Conservation (phyloP, 2,888 invertebrate genomes). For the Aspidiotus destructor region DNA sequence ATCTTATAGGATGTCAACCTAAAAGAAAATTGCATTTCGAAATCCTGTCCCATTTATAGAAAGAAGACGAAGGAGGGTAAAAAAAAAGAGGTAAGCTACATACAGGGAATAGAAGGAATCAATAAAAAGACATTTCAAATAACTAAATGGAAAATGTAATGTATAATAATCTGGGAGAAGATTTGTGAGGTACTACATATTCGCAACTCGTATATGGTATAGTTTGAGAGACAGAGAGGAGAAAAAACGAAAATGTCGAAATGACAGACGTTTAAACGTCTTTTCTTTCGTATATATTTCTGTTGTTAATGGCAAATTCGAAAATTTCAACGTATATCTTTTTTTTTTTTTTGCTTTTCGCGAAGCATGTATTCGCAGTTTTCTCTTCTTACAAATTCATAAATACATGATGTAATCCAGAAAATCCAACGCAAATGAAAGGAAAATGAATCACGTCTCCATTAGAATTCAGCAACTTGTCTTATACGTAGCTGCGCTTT, state of each 20-base stretch:
- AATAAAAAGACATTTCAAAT: slow-evolving; percentile 33
- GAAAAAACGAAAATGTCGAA: too few relatives aligned
- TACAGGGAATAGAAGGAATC: slow-evolving; percentile 32
- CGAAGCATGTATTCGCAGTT: too few relatives aligned
- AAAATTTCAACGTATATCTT: neutral
- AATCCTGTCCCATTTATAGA: slow-evolving; percentile 32
- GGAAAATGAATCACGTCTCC: too few relatives aligned
- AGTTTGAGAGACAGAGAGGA: too few relatives aligned
- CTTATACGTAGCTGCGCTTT: too few relatives aligned
- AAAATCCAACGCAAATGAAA: too few relatives aligned
- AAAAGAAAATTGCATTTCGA: slow-evolving; percentile 32
- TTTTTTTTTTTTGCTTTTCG: too few relatives aligned
- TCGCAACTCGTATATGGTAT: too few relatives aligned
- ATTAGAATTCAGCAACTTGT: too few relatives aligned
- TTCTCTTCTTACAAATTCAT: too few relatives aligned
- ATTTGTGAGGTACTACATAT: slow-evolving; percentile 3
- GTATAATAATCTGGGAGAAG: slow-evolving; percentile 29
- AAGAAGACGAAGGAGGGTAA: neutral
- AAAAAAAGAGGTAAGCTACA: slow-evolving; percentile 18
- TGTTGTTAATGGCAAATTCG: slow-evolving; percentile 2
- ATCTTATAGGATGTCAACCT: slow-evolving; percentile 30
- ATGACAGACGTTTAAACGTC: slow-evolving; percentile 4
- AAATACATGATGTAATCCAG: too few relatives aligned
- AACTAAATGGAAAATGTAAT: slow-evolving; percentile 33
- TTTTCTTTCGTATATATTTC: neutral